Base-by-base conservation (phyloP, 2,797 vertebrate species). In the Spizella passerina region DNA sequence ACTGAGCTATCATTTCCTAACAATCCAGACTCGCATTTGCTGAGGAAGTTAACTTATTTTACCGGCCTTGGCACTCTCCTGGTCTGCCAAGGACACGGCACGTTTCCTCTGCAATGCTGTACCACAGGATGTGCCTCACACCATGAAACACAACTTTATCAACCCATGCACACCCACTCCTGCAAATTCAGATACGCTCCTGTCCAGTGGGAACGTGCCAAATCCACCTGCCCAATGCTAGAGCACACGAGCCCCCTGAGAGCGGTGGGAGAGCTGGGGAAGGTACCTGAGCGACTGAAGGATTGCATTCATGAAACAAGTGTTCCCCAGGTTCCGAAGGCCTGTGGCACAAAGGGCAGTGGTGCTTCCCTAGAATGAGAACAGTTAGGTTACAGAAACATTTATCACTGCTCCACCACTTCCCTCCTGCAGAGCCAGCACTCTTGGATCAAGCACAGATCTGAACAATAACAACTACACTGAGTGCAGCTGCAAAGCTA, bases 241-340 rank as follows among this genome's bases (percentile, higher is more conserved):
- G 12, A 39, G 50, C 41, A 49, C 41, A 38, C 11, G 20, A 38
- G 23, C 7, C 24, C 41, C 43, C 32, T 12, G 20, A 27, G 47
- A 52, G 50, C 34, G 0, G 1, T 2, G 17, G 30, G 34, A 66
- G 49, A 61, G 60, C 59, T 73, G 30, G 0, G 0, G 2, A n/a
- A 44, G 6, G 97, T 98, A 99, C 99, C 99, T 99, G 98, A 99
- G 99, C 0, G 99, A 99, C 98, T 99, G 99, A 69, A 99, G 99
- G 91, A 99, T 99, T 49, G 99, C 99, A 5, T 99, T 99, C 99
- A 99, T 99, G 96, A 99, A 99, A 97, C 99, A 99, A 0, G 99
- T 99, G 96, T 99, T 99, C 70, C 99, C 99, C 86, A 99, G 96
- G 96, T 99, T 99, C 73, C 99, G 98, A 43, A 99, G 98, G 87